Conservation (phyloP, 2,888 invertebrate species). For the Lycia hirtaria region DNA sequence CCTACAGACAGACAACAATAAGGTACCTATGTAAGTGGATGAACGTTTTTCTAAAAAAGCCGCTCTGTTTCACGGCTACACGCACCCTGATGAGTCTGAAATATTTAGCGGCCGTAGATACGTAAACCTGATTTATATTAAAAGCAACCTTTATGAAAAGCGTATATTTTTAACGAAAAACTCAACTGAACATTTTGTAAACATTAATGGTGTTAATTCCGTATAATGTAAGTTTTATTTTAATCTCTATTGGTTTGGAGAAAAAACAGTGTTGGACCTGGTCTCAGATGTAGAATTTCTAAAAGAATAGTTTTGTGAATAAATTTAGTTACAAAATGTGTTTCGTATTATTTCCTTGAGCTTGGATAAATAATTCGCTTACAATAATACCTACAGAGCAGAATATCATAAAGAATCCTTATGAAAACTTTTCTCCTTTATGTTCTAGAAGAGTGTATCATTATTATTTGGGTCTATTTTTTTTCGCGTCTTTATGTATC, state of each 20-base stretch:
- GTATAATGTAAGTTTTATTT: constrained; percentile 1
- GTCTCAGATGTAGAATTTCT: constrained; percentile 67
- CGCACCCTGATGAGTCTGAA: constrained; percentile 5
- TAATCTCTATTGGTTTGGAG: constrained; percentile 42
- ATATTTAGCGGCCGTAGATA: constrained; percentile 2
- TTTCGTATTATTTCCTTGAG: constrained; percentile 11
- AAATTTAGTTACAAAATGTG: constrained; percentile 69
- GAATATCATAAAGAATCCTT: no score
- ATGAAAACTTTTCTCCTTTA: no score
- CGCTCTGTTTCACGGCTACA: constrained; percentile 16
- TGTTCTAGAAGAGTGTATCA: no score
- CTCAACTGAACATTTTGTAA: constrained; percentile 1
- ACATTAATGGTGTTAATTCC: constrained; percentile 2
- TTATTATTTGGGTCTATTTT: no score
- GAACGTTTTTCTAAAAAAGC: background rate
- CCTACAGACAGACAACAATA: background rate
- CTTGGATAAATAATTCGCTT: background rate
- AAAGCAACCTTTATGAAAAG: background rate
- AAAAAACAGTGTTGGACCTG: constrained; percentile 72
- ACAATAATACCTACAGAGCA: no score
- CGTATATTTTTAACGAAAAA: background rate
- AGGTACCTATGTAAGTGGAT: background rate
- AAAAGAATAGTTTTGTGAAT: constrained; percentile 74
- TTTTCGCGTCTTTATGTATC: no score
- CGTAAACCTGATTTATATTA: background rate